Base-by-base conservation (phyloP, 2,888 invertebrate genomes). In the Cheilosia pagana region DNA sequence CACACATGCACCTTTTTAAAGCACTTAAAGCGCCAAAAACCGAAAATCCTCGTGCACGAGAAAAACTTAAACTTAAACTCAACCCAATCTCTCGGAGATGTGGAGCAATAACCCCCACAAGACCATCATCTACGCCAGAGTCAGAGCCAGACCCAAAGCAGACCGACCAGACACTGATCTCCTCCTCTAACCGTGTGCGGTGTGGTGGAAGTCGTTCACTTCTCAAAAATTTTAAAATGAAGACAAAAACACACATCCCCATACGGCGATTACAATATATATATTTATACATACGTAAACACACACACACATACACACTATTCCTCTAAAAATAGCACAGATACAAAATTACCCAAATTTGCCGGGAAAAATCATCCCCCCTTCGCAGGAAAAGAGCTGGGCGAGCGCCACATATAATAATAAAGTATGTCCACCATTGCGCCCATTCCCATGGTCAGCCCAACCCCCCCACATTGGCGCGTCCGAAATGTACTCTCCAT, bases 271-370 rank as follows among this genome's bases (percentile, higher is more conserved):
- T 43, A 2, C 43, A 7, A 43, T 62, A 62, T 25, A 63, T 28
- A 28, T 14, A 53, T 6, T 59, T 2, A 45, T 14, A 21, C 10
- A 28, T 4, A 3, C 3, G 28, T 31, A 62, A n/a, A 25, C 23
- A 41, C 5, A 16, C 45, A 35, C 35, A 68, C 45, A 39, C 41
- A n/a, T n/a, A 53, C 25, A 55, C 68, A 63, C 68, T 83, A 74
- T 83, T 79, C 68, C 70, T 79, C 82, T 83, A 83, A 83, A 83
- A 83, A 74, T 83, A 74, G 68, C 57, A 83, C 74, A 75, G 74
- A 83, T 83, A 79, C 59, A 83, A 83, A 83, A 83, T 83, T 79
- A 83, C 83, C 82, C 74, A 83, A 79, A 79, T 79, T 79, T 83
- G 68, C 70, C 67, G 62, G 74, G 70, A 55, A 74, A 74, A 83